Evolutionary conservation across 2,113 vertebrate genomes (phyloP).

Genomic region (Tychaedon coryphoeus): DNA sequence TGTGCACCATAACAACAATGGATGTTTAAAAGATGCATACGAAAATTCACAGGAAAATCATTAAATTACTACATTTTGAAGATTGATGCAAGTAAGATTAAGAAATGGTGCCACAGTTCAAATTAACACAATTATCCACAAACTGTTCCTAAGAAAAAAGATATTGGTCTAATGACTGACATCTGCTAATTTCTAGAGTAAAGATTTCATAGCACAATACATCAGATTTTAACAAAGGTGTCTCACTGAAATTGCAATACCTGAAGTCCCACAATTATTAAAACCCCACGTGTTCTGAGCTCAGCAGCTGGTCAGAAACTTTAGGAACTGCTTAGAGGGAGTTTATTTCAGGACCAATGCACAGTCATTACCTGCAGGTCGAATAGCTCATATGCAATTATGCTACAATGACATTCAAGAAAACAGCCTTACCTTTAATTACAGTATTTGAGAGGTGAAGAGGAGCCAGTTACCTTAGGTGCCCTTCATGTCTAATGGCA

Average conservation of each 20-base stretch:
- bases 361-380: background rate
- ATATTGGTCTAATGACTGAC: background rate
- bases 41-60: background rate
- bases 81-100: background rate
- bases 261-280: background rate
- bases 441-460: background rate
- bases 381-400: background rate
- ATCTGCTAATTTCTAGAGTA: background rate
- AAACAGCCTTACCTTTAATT: conserved; percentile 44
- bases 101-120: background rate
- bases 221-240: background rate
- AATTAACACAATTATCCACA: background rate
- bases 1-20: rapidly evolving
- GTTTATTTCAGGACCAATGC: background rate
- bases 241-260: background rate
- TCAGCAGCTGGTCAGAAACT: background rate
- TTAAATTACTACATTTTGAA: background rate
- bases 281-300: background rate
- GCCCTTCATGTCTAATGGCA: background rate
- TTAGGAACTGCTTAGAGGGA: background rate
- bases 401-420: background rate
- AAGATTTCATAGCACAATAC: background rate
- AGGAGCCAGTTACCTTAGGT: background rate
- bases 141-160: background rate
- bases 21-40: background rate